phyloP scores from a whole-genome alignment of 2,888 invertebrate species.

The Ophion costatus region DNA sequence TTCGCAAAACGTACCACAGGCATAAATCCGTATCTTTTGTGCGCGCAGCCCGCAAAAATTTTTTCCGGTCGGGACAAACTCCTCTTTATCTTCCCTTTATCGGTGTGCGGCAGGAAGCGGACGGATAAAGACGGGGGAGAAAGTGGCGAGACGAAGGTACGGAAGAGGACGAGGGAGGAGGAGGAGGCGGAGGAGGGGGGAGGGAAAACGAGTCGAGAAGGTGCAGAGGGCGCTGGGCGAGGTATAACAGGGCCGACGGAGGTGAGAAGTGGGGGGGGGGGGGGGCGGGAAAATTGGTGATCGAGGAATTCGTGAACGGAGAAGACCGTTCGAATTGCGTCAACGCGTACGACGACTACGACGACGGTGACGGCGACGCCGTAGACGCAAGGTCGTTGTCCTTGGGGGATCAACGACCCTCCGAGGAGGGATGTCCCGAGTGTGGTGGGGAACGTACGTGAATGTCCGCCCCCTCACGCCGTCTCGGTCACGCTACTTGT shows the following conservation, averaged over 20 bases:
- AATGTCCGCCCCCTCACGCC: constrained; percentile 50
- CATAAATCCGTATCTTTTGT: too few species aligned
- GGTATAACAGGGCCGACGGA: background rate
- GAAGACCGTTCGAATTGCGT: constrained; percentile 79
- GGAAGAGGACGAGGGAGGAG: background rate
- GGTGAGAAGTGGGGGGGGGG: background rate
- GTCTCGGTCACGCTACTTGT: background rate
- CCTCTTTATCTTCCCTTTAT: too few species aligned
- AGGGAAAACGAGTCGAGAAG: constrained; percentile 1
- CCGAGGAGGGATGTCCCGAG: constrained; percentile 76
- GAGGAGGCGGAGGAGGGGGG: constrained; percentile 25
- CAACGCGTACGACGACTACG: background rate
- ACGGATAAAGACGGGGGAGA: background rate
- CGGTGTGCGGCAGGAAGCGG: too few species aligned
- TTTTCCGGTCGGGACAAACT: too few species aligned
- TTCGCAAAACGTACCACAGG: too few species aligned
- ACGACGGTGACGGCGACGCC: constrained; percentile 73
- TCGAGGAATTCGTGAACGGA: constrained; percentile 82
- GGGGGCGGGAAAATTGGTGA: constrained; percentile 76
- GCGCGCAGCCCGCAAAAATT: too few species aligned
- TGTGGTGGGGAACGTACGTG: constrained; percentile 74
- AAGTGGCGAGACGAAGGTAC: background rate
- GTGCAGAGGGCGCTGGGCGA: constrained; percentile 13
- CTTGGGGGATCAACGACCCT: constrained; percentile 84
- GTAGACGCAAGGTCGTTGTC: constrained; percentile 82